Percentiles rank a stretch among this genome's conserved stretches.
Conservation (phyloP, 1,140 invertebrate species). For the Pogonognathellus flavescens region DNA sequence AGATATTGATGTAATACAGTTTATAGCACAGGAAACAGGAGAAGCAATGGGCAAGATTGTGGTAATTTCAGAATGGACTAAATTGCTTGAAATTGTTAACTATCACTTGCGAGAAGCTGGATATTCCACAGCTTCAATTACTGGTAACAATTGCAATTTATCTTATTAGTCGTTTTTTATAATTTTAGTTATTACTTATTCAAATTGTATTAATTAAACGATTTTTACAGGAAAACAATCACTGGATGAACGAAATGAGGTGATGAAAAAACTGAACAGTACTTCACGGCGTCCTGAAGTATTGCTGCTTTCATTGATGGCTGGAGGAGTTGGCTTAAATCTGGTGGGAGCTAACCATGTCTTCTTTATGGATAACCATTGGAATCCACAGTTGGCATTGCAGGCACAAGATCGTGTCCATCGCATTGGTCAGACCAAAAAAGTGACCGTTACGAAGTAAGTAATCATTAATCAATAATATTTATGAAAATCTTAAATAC, state of each 20-base stretch:
- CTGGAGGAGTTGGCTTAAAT: slow-evolving; percentile 93
- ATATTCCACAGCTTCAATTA: too few species aligned
- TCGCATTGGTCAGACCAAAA: slow-evolving; percentile 87
- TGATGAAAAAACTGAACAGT: slow-evolving; percentile 52
- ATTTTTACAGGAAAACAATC: slow-evolving; percentile 64
- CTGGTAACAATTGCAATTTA: too few species aligned
- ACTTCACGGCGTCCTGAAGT: slow-evolving; percentile 71
- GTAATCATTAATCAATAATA: too few species aligned
- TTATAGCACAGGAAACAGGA: slow-evolving; percentile 40
- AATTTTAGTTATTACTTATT: too few species aligned
- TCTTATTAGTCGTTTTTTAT: not conserved
- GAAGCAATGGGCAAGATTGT: slow-evolving; percentile 78
- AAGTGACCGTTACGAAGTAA: slow-evolving; percentile 89
- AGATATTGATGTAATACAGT: slow-evolving; percentile 74
- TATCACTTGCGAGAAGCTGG: slow-evolving; percentile 73
- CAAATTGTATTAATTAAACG: too few species aligned
- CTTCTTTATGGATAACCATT: slow-evolving; percentile 90
- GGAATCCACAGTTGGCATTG: slow-evolving; percentile 94
- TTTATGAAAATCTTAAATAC: too few species aligned
- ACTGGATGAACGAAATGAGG: slow-evolving; percentile 47
- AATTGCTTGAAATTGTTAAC: slow-evolving; percentile 79
- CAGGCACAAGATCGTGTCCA: slow-evolving; percentile 94
- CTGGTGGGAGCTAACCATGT: slow-evolving; percentile 91
- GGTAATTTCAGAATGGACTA: slow-evolving; percentile 90
- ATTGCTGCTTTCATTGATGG: slow-evolving; percentile 86